Conservation (phyloP, 2,888 invertebrate species). For the Melieria picta region DNA sequence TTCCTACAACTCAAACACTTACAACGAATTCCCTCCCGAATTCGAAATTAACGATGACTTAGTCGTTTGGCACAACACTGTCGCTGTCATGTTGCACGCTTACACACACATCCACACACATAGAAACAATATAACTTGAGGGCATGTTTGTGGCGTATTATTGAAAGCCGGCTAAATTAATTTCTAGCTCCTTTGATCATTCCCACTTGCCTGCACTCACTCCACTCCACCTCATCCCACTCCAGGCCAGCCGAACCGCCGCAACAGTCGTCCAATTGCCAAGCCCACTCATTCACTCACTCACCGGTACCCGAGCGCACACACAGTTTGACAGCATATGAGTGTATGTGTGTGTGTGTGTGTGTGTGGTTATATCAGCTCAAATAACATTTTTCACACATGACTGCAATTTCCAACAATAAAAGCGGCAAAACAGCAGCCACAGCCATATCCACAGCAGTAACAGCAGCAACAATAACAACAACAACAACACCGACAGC, state of each 20-base stretch:
- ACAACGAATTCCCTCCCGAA: too few relatives aligned
- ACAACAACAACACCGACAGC: not conserved
- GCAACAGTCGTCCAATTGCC: too few relatives aligned
- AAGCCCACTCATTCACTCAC: not conserved
- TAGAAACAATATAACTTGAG: constrained; percentile 22
- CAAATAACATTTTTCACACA: constrained; percentile 50
- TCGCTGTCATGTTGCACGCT: not conserved
- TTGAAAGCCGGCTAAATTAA: constrained; percentile 65
- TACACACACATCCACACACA: not conserved
- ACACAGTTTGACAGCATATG: not conserved
- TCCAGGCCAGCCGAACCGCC: too few relatives aligned
- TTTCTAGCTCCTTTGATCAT: constrained; percentile 51
- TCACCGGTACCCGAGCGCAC: not conserved
- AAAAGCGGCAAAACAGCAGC: constrained; percentile 24
- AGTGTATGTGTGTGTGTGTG: not conserved
- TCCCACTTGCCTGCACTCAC: not conserved
- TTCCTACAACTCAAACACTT: too few relatives aligned
- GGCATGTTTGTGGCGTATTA: constrained; percentile 64
- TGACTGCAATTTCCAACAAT: constrained; percentile 47
- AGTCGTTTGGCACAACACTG: not conserved
- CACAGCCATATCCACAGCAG: constrained; percentile 11
- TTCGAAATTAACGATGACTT: too few relatives aligned
- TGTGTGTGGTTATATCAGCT: constrained; percentile 39
- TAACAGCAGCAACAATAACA: constrained; percentile 9
- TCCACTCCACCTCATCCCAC: too few relatives aligned